These are phyloP conservation scores for Campoplex capitator DNA, from an alignment of 2,888 invertebrate species.

Conservation along the genomic window DNA sequence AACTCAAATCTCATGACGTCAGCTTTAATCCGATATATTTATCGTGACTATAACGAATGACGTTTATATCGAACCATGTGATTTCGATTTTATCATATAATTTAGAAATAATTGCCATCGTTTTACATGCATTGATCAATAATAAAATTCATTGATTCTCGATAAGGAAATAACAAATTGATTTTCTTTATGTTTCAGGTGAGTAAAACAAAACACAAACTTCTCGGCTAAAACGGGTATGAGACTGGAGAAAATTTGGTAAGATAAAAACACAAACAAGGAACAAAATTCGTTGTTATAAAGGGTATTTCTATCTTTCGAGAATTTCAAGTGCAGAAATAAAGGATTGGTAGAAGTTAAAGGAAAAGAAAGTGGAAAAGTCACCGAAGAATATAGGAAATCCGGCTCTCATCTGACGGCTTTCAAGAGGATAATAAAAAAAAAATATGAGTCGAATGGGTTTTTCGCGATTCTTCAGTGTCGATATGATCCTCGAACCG, in stretches of 20 bases:
- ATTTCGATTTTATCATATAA: no score
- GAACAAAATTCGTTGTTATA: slow-evolving; percentile 13
- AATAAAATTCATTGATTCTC: not conserved
- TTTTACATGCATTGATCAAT: not conserved
- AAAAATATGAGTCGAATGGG: slow-evolving; percentile 16
- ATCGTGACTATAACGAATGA: slow-evolving; percentile 18
- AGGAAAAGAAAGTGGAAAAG: not conserved
- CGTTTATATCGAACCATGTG: slow-evolving; percentile 72
- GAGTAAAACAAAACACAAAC: slow-evolving; percentile 70
- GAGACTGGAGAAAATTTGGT: slow-evolving; percentile 55
- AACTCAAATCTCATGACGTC: no score
- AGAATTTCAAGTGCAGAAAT: slow-evolving; percentile 17
- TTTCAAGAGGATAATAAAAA: slow-evolving; percentile 39
- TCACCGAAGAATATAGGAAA: slow-evolving; percentile 21
- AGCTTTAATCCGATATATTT: no score
- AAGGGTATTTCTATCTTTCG: slow-evolving; percentile 31
- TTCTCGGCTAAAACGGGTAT: slow-evolving; percentile 9
- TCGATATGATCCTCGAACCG: slow-evolving; percentile 43
- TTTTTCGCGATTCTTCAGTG: slow-evolving; percentile 42
- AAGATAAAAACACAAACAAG: slow-evolving; percentile 20
- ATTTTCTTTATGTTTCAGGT: slow-evolving; percentile 77
- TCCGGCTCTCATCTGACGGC: slow-evolving; percentile 67
- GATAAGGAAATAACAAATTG: slow-evolving; percentile 22
- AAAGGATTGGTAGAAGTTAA: slow-evolving; percentile 22
- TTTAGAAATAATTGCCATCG: no score